phyloP scores from a whole-genome alignment of 92 coral and sea anemone genomes.

The Meandrina meandrites region DNA sequence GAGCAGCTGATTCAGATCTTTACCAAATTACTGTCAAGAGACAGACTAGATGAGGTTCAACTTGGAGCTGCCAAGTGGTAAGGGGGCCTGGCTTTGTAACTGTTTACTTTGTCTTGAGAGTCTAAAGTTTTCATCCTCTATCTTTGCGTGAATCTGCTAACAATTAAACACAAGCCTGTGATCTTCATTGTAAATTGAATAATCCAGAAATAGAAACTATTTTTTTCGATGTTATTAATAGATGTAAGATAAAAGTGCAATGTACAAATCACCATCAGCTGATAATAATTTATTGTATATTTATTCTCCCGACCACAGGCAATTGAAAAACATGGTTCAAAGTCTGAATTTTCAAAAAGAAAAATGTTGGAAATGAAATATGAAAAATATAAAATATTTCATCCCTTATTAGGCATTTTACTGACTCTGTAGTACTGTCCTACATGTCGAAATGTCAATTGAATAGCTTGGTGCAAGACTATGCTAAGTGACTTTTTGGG shows the following conservation, averaged over 20 bases:
- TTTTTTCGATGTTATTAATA: not conserved
- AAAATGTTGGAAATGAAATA: too few species aligned
- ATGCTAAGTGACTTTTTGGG: too few species aligned
- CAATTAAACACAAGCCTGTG: not conserved
- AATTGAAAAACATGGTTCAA: too few species aligned
- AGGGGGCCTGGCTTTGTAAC: not conserved
- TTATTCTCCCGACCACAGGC: too few species aligned
- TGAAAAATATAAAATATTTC: too few species aligned
- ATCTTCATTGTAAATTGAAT: not conserved
- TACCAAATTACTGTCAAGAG: constrained; percentile 81
- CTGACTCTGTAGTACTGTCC: too few species aligned
- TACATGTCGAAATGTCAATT: too few species aligned
- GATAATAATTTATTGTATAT: too few species aligned
- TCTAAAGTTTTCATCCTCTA: not conserved
- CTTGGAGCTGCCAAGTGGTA: constrained; percentile 98
- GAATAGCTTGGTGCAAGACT: too few species aligned
- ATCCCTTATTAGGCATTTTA: too few species aligned
- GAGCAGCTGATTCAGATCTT: constrained; percentile 71
- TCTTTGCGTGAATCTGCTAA: not conserved
- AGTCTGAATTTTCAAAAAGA: too few species aligned
- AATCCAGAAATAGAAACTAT: not conserved
- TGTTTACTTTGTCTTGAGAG: not conserved
- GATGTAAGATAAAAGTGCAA: not conserved
- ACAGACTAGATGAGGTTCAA: constrained; percentile 88
- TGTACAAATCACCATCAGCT: too few species aligned